A percentile compares a stretch with the other conserved stretches of the same genome.
phyloP scores from a whole-genome alignment of 2,888 invertebrate genomes.

The Melolontha melolontha region DNA sequence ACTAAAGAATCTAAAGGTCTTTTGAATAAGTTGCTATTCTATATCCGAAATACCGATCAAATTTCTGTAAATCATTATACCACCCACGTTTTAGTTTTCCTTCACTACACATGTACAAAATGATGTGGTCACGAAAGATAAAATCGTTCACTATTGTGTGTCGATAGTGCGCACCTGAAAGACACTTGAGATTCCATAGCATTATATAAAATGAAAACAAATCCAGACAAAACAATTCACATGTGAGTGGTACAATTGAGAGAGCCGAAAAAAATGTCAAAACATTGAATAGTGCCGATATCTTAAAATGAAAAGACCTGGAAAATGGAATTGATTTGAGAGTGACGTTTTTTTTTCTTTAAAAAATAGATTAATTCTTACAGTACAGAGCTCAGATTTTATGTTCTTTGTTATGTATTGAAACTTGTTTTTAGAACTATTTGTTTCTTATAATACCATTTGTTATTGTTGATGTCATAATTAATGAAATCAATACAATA shows the following conservation, averaged over 20 bases:
- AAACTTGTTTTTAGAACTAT: no score
- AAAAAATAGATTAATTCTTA: no score
- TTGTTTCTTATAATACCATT: no score
- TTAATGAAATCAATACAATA: no score
- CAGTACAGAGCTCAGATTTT: no score
- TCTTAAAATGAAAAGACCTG: background rate
- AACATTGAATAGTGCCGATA: slow-evolving; percentile 3
- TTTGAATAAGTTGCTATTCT: background rate
- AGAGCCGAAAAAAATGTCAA: slow-evolving; percentile 34
- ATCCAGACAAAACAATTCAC: background rate
- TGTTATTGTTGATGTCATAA: no score
- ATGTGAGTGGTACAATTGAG: slow-evolving; percentile 15
- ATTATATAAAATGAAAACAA: slow-evolving; percentile 25
- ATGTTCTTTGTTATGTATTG: no score
- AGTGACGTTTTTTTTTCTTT: slow-evolving; percentile 1
- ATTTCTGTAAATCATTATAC: slow-evolving; percentile 29
- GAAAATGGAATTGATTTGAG: background rate
- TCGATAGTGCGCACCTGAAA: slow-evolving; percentile 29
- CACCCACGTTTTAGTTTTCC: slow-evolving; percentile 11
- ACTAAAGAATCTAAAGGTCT: background rate
- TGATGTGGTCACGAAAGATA: slow-evolving; percentile 26
- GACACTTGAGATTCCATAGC: slow-evolving; percentile 30
- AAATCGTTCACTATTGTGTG: slow-evolving; percentile 31
- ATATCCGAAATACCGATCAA: slow-evolving; percentile 13
- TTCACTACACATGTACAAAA: slow-evolving; percentile 28